Percentiles rank a stretch among this genome's conserved stretches.
Conservation (phyloP, 2,113 vertebrate species). For the Anoura caudifer region DNA sequence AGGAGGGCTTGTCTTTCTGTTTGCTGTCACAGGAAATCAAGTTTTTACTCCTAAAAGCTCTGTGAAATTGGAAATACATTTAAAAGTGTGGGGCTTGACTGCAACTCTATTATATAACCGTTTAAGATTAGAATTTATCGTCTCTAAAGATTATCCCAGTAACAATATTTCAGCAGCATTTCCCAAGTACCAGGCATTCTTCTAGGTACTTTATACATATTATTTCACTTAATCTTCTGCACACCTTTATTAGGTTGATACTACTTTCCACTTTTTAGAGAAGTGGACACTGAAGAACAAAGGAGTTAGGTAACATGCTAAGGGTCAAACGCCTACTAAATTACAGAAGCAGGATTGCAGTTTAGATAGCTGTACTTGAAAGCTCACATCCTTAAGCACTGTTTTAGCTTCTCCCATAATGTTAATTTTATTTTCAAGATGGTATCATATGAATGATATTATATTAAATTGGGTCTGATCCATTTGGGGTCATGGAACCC, state of each 20-base stretch:
- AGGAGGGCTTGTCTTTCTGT: conserved; percentile 2
- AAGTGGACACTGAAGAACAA: not conserved
- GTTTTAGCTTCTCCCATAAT: not conserved
- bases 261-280: conserved; percentile 7
- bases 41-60: not conserved
- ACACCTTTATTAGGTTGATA: not conserved
- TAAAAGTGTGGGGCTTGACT: not conserved
- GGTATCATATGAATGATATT: not conserved
- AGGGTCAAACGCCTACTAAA: not conserved
- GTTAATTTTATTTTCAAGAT: not conserved
- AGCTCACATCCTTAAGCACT: not conserved
- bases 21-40: conserved; percentile 35
- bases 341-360: not conserved
- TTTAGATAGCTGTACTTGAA: not conserved
- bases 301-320: not conserved
- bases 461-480: not conserved
- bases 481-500: not conserved
- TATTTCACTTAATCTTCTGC: not conserved
- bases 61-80: conserved; percentile 18
- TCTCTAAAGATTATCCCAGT: conserved; percentile 7
- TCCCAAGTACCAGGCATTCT: not conserved
- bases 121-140: not conserved
- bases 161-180: not conserved
- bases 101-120: conserved; percentile 6
- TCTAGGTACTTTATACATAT: not conserved